These are phyloP conservation scores for Zeugodacus cucurbitae DNA, from an alignment of 1,140 invertebrate species.

Conservation along the genomic window DNA sequence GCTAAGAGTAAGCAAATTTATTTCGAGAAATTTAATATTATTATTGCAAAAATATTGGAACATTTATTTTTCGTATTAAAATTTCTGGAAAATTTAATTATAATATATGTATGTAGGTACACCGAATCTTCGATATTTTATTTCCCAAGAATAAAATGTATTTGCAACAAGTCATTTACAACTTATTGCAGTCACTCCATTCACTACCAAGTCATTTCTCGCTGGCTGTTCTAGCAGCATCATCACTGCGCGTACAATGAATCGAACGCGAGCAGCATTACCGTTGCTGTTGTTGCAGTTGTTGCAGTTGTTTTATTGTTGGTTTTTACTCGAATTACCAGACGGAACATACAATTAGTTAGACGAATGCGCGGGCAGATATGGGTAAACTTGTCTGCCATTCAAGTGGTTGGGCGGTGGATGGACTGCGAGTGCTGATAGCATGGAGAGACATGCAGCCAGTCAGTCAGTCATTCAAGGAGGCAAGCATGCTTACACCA, in stretches of 20 bases:
- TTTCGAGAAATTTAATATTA: no score
- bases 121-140: no score
- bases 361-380: conserved; percentile 2
- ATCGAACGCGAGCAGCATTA: background rate
- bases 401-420: background rate
- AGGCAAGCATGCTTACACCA: background rate
- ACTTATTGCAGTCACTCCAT: no score
- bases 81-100: no score
- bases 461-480: background rate
- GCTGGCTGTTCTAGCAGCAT: background rate
- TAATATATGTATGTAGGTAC: no score
- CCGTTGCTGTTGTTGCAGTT: background rate
- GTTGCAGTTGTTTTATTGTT: background rate
- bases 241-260: background rate
- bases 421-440: background rate
- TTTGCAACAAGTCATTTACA: no score
- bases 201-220: background rate
- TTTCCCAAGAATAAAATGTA: no score
- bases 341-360: conserved; percentile 29
- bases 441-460: background rate
- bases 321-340: background rate
- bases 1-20: no score
- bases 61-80: no score
- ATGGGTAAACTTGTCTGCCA: background rate
- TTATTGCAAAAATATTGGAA: no score